These are phyloP conservation scores for Drosophila monieri DNA, from an alignment of 2,888 invertebrate species.

Conservation along the genomic window DNA sequence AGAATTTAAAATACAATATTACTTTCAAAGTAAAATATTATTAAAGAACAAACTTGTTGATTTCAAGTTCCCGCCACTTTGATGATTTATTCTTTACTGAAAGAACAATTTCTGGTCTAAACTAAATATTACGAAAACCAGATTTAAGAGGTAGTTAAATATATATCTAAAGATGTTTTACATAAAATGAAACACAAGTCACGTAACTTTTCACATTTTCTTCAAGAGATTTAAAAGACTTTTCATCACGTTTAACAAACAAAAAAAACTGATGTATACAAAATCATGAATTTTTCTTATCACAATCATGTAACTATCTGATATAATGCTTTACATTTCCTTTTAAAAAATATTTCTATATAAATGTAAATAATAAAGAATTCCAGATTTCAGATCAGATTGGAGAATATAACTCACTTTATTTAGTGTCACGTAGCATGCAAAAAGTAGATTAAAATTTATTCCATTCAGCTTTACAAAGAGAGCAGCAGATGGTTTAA, in stretches of 20 bases:
- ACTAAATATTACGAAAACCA: background rate
- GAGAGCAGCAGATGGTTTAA: conserved; percentile 41
- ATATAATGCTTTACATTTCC: conserved; percentile 19
- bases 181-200: background rate
- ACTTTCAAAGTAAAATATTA: too few relatives aligned
- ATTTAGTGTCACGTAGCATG: conserved; percentile 62
- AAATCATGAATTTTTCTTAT: background rate
- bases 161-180: background rate
- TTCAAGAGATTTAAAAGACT: background rate
- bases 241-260: background rate
- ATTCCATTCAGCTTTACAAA: conserved; percentile 57
- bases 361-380: conserved; percentile 17
- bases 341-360: conserved; percentile 11
- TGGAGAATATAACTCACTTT: conserved; percentile 54
- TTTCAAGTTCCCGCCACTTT: background rate
- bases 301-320: background rate
- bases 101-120: background rate
- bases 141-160: background rate
- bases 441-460: conserved; percentile 47
- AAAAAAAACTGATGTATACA: background rate
- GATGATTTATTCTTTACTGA: background rate
- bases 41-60: too few relatives aligned
- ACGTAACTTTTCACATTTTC: background rate
- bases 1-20: too few relatives aligned
- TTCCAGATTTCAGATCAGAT: conserved; percentile 15